Evolutionary conservation across 2,113 vertebrate genomes (phyloP).

Genomic region (Semnornis frantzii): DNA sequence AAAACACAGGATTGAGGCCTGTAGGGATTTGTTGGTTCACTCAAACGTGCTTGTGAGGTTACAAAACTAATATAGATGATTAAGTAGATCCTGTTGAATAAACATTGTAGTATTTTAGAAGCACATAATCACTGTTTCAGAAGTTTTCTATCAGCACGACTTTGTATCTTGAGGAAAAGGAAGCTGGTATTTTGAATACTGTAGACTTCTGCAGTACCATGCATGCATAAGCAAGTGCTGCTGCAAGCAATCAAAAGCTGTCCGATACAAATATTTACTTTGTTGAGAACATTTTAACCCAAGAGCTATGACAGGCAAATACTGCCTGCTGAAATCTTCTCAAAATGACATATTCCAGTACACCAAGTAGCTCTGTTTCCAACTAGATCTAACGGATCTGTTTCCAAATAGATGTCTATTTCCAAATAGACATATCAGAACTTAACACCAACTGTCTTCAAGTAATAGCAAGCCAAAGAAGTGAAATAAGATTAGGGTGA

Average conservation of each 20-base stretch:
- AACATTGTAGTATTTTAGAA: not conserved
- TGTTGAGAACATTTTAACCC: not conserved
- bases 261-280: not conserved
- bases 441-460: not conserved
- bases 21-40: not conserved
- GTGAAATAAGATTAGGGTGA: not conserved
- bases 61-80: not conserved
- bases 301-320: not conserved
- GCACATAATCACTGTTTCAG: not conserved
- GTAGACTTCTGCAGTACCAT: not conserved
- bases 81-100: not conserved
- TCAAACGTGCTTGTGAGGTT: not conserved
- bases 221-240: constrained; percentile 8
- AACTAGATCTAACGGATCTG: not conserved
- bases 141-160: not conserved
- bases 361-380: not conserved
- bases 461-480: not conserved
- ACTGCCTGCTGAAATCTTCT: not conserved
- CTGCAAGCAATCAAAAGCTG: not conserved
- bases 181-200: not conserved
- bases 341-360: not conserved
- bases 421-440: not conserved
- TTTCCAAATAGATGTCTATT: too few species aligned
- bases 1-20: not conserved
- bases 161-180: not conserved